A percentile compares a stretch with the other conserved stretches of the same genome.
Evolutionary conservation across 2,797 vertebrate genomes (phyloP).

Genomic region (Spheniscus humboldti): DNA sequence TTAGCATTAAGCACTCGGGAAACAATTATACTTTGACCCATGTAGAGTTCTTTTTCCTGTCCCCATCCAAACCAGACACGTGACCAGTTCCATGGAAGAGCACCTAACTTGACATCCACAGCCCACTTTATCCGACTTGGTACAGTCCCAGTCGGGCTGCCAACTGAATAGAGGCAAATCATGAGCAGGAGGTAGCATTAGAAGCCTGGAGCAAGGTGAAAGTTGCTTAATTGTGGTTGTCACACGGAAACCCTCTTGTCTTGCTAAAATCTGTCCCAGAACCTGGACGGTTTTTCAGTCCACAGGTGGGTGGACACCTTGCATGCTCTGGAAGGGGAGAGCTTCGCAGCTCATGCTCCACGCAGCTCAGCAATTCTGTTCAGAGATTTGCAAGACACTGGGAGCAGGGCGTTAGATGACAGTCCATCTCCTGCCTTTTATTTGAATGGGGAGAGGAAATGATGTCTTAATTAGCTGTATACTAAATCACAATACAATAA

Average conservation of each 20-base stretch:
- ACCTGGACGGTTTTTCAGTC: background rate
- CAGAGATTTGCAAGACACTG: background rate
- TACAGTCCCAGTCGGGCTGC: background rate
- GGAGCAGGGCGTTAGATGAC: background rate
- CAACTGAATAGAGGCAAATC: background rate
- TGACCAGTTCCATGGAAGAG: background rate
- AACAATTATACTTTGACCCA: background rate
- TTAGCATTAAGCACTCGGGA: background rate
- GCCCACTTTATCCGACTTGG: background rate
- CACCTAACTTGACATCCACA: background rate
- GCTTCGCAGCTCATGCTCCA: background rate
- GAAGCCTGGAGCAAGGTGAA: background rate
- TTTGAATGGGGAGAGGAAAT: background rate
- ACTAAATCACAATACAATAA: background rate
- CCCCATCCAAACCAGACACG: background rate
- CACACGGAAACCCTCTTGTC: background rate
- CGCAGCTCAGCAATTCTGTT: background rate
- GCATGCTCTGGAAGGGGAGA: background rate
- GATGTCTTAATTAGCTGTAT: background rate
- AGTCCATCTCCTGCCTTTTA: background rate
- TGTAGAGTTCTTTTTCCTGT: background rate
- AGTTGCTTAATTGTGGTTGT: background rate
- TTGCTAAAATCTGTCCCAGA: background rate
- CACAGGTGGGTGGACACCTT: too few species aligned
- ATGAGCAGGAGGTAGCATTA: background rate